phyloP scores from a whole-genome alignment of 2,797 vertebrate species.

The Morelia viridis region DNA sequence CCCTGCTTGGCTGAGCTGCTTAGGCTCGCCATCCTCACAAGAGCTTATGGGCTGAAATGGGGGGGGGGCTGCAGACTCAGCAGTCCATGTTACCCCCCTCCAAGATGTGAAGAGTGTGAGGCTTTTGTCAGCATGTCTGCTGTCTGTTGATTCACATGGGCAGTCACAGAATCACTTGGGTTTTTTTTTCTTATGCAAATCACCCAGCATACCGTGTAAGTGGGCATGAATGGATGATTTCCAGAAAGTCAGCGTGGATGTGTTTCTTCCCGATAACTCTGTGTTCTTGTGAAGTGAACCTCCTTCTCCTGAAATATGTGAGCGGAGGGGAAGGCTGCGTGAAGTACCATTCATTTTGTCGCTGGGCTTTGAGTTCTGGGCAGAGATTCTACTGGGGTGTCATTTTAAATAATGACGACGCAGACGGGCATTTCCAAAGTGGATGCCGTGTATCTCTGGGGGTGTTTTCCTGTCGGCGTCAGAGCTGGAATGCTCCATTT shows the following conservation, averaged over 20 bases:
- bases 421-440: background rate
- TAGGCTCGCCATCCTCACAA: no score
- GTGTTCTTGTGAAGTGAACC: constrained; percentile 5
- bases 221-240: constrained; percentile 54
- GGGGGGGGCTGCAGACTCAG: background rate
- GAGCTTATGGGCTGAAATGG: background rate
- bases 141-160: no score
- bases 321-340: background rate
- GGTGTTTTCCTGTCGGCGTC: background rate
- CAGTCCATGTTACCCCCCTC: no score
- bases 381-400: constrained; percentile 17
- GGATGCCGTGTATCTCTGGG: background rate
- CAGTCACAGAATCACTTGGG: constrained; percentile 14
- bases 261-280: constrained; percentile 20
- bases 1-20: no score
- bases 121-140: no score
- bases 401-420: background rate
- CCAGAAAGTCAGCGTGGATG: constrained; percentile 55
- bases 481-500: background rate
- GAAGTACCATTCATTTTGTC: constrained; percentile 17
- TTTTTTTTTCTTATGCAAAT: constrained; percentile 51
- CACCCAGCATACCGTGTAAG: constrained; percentile 51
- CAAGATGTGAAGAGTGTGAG: no score
- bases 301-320: constrained; percentile 35
- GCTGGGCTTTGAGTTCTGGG: constrained; percentile 25